phyloP scores from a whole-genome alignment of 1,140 invertebrate genomes.

The Lepidotrigona ventralis region DNA sequence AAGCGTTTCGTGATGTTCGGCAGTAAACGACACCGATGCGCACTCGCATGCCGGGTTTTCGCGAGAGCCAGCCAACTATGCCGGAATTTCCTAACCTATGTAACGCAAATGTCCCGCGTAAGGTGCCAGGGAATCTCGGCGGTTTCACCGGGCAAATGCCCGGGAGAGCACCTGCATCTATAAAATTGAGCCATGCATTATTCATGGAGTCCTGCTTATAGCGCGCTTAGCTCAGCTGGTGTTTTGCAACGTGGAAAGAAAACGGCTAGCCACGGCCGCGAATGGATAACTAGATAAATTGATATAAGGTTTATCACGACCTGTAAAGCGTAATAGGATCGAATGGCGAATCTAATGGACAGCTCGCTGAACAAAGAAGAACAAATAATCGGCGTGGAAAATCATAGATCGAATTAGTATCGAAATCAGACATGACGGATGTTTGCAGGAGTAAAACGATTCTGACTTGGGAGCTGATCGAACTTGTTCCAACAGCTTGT shows the following conservation, averaged over 20 bases:
- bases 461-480: neutral
- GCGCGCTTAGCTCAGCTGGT: conserved; percentile 52
- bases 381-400: neutral
- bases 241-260: conserved; percentile 59
- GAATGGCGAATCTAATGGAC: conserved; percentile 18
- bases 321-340: conserved; percentile 30
- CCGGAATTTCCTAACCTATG: conserved; percentile 55
- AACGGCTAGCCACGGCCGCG: conserved; percentile 24
- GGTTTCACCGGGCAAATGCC: conserved; percentile 60
- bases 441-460: too few species aligned
- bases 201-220: conserved; percentile 59
- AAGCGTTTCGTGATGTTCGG: conserved; percentile 32
- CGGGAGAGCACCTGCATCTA: conserved; percentile 60
- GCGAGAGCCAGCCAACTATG: conserved; percentile 40
- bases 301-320: conserved; percentile 39
- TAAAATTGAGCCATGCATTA: conserved; percentile 67
- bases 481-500: neutral
- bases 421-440: neutral
- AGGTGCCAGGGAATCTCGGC: conserved; percentile 59
- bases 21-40: conserved; percentile 29
- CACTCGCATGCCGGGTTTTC: conserved; percentile 33
- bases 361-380: neutral
- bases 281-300: conserved; percentile 53
- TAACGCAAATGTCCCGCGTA: conserved; percentile 52
- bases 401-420: neutral